phyloP scores from a whole-genome alignment of 1,140 invertebrate species.

The Sitodiplosis mosellana region DNA sequence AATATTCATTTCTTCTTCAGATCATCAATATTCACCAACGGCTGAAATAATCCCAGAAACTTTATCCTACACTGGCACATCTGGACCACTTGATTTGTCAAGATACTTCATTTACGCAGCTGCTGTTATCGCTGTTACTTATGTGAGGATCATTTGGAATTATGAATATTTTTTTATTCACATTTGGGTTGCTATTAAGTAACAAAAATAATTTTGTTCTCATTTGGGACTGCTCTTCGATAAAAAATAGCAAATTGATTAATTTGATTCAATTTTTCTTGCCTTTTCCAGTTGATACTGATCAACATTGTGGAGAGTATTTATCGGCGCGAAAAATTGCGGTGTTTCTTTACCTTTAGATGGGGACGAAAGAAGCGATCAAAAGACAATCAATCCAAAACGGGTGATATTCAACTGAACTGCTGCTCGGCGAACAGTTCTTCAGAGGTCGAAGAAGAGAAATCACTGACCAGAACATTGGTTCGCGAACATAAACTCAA shows the following conservation, averaged over 20 bases:
- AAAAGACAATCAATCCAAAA: no score
- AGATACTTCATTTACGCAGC: neutral
- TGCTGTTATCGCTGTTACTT: neutral
- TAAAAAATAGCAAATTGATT: no score
- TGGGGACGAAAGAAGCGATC: no score
- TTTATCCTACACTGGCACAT: neutral
- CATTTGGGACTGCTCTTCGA: no score
- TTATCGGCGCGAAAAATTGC: conserved; percentile 9
- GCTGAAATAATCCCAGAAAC: neutral
- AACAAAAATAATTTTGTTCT: no score
- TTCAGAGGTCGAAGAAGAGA: conserved; percentile 1
- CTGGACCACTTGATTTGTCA: neutral
- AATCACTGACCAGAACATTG: neutral
- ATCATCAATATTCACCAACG: neutral
- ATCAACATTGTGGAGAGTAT: conserved; percentile 16
- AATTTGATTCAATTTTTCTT: no score
- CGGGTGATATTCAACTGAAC: no score
- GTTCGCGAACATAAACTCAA: neutral
- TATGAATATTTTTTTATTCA: no score
- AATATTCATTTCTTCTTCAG: neutral
- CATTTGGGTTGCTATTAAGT: no score
- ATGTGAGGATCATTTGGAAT: no score
- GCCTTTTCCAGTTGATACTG: conserved; percentile 11
- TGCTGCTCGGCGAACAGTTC: no score
- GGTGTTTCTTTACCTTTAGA: no score